Base-by-base conservation (phyloP, 1,140 invertebrate species). In the Drosophila leontia region DNA sequence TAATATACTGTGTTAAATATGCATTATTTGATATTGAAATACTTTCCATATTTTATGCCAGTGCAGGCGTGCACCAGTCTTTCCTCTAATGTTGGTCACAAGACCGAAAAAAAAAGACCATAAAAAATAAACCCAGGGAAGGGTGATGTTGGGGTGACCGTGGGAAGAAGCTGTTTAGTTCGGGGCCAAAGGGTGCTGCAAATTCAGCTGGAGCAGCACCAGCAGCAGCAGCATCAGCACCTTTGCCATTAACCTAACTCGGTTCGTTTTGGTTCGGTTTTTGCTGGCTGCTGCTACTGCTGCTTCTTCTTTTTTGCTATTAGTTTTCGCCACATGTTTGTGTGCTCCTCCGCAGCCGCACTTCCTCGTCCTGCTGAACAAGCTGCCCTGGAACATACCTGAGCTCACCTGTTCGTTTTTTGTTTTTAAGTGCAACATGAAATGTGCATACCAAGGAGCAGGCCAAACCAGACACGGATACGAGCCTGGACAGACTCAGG, bases 391-490 rank as follows among this genome's bases (percentile, higher is more conserved):
- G 48, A 68, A 53, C 37, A 70, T 69, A 70, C 39, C 62, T 4
- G 48, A 26, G 58, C 62, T 70, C 62, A 59, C 48, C 56, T 62
- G 45, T 42, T 65, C 75, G 47, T 70, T 78, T 71, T 81, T 85
- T 80, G 70, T 87, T 86, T 51, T 80, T 86, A 86, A 86, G 83
- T 86, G 83, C 80, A 88, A 87, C 84, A 88, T 88, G 84, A 87
- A 87, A 88, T 88, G 84, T 88, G 84, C 84, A 87, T 87, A 87
- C 84, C 84, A 88, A 87, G 84, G 50, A 88, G 78, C 58, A 72
- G 68, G 63, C 79, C 79, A 61, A 48, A 39, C 53, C 55, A 72
- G 75, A 76, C 60, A 69, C 42, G 48, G 50, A 77, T 62, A 44
- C 19, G 35, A 32, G 42, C 56, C 45, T 59, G 74, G 63, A 68